Base-by-base conservation (phyloP, 2,797 vertebrate species). In the Petrocephalus sullivani region DNA sequence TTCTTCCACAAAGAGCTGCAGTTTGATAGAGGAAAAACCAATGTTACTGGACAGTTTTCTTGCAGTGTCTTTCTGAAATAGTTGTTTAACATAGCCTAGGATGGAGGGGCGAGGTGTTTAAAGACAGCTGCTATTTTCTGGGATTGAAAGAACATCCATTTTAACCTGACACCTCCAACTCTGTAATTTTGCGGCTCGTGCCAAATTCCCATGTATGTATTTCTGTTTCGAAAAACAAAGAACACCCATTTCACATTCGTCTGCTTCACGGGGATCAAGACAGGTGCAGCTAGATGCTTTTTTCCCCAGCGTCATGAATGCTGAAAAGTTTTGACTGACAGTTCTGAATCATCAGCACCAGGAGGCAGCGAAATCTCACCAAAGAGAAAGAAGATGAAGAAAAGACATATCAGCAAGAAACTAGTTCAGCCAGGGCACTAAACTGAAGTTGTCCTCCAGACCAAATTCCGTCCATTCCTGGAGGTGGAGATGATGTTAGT, bases 401-500 rank as follows among this genome's bases (percentile, higher is more conserved):
- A 51, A 23, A 58, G 41, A 7, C 61, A 6, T 14, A 6, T 4
- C 28, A 51, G 14, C 28, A 19, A 12, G 88, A 88, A 61, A 88
- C 9, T 16, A 49, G 64, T 41, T 19, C 41, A 84, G 28, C 37
- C 10, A 61, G 3, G 16, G 41, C 53, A 57, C 61, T 8, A 49
- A 58, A 6, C 54, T 33, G 9, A 33, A 3, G 23, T 53, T 87
- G 5, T 16, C 87, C 28, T 84, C 49, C 16, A 0, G 10, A 51
- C 16, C 6, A 87, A 49, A 71, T 88, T 56, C 53, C 91, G 16
- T 91, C 53, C 10, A 92, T 93, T 88, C 92, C 93, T 87, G 90
- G 93, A 92, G 93, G 12, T 54, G 85, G 96, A 96, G 93, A 90
- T 4, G 14, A 93, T 93, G 90, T 86, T 96, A 90, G 94, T 94